Base-by-base conservation (phyloP, 1,140 invertebrate species). In the Anastrepha obliqua region DNA sequence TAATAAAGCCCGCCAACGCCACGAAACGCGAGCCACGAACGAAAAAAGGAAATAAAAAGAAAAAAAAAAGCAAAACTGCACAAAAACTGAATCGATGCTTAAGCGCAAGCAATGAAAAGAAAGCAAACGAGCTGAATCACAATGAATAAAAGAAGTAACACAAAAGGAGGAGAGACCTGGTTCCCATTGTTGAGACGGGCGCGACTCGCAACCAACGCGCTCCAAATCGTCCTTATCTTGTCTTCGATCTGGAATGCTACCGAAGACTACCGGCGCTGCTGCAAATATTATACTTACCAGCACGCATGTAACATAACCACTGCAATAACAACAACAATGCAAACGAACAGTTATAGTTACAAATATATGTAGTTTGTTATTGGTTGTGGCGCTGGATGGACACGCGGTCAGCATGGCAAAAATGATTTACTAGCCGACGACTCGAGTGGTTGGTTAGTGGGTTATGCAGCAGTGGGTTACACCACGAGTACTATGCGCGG, bases 151-250 rank as follows among this genome's bases (percentile, higher is more conserved):
- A 55, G 20, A 81, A 6, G 47, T 17, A 51, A 74, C 44, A 74
- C 51, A 55, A 55, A 55, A 55, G 6, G 51, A 55, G 42, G 47
- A 20, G 74, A 81, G 74, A 55, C 74, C 74, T 81, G 74, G n/a
- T 81, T 81, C 74, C 51, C 74, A 81, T 55, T 81, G 74, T 81
- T 8, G 74, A 5, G 47, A 51, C 47, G 47, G 74, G 74, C 74
- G 74, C 44, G 74, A 55, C 74, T 7, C 20, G 17, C 74, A 51
- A 81, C 29, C 67, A 74, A 62, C 47, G 47, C 47, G 74, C 47
- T 81, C 44, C 74, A 81, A 51, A 81, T 81, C 74, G 74, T 55
- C 74, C 55, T 81, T 81, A 81, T 81, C 74, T 81, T 55, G 47
- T 81, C 74, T 55, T 81, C 17, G 74, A 81, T 81, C 74, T 29